These are phyloP conservation scores for Drosophila jambulina DNA, from an alignment of 1,140 invertebrate genomes.

Conservation along the genomic window DNA sequence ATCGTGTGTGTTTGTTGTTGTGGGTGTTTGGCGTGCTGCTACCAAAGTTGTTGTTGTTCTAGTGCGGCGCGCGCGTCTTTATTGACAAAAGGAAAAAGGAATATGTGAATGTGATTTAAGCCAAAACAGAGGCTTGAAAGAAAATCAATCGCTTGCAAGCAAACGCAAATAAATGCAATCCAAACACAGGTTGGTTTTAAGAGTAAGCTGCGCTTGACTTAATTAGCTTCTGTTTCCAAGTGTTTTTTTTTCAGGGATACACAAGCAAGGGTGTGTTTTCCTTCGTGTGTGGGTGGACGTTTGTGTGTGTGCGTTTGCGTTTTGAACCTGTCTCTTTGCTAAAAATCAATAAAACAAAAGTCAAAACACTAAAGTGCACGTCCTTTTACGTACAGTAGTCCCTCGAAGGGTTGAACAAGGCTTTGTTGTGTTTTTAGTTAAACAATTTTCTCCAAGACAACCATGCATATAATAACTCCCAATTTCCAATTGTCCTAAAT, in stretches of 20 bases:
- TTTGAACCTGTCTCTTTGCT: slow-evolving; percentile 56
- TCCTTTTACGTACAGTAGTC: slow-evolving; percentile 24
- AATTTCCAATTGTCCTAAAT: neutral
- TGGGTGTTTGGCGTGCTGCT: slow-evolving; percentile 33
- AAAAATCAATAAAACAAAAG: slow-evolving; percentile 66
- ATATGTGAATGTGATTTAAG: neutral
- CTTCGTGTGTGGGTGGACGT: slow-evolving; percentile 15
- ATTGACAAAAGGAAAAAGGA: slow-evolving; percentile 7
- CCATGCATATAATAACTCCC: no score
- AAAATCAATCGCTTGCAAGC: neutral
- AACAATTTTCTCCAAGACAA: neutral
- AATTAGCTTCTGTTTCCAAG: slow-evolving; percentile 27
- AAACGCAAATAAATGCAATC: neutral
- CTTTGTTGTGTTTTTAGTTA: neutral
- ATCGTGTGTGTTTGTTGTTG: slow-evolving; percentile 23
- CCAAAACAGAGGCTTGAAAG: neutral
- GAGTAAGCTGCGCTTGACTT: slow-evolving; percentile 10
- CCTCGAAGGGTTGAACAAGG: neutral
- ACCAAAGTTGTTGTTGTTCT: slow-evolving; percentile 15
- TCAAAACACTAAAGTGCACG: slow-evolving; percentile 50
- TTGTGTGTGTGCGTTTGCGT: slow-evolving; percentile 22
- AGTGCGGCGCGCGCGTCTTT: slow-evolving; percentile 25
- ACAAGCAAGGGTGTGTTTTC: slow-evolving; percentile 71
- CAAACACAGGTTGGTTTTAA: slow-evolving; percentile 16
- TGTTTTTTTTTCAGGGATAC: slow-evolving; percentile 61